Base-by-base conservation (phyloP, 1,140 invertebrate genomes). In the Drosophila albomicans region DNA sequence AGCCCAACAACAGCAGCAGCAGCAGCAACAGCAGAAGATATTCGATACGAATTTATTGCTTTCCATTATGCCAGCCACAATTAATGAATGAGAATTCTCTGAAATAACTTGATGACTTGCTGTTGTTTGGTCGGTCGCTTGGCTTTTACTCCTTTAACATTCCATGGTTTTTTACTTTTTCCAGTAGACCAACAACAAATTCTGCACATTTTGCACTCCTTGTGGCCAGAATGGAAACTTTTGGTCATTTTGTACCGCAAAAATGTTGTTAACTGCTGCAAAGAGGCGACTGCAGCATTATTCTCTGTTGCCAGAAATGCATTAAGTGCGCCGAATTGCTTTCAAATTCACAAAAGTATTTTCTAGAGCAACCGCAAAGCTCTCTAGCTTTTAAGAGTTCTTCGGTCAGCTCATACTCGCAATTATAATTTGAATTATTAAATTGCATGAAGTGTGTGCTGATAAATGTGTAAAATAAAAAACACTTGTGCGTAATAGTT, bases 301-400 rank as follows among this genome's bases (percentile, higher is more conserved):
- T 7, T 46, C n/a, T 32, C 51, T 57, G n/a, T 5, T 13, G 25
- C 46, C 32, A 35, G 38, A 58, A 64, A 70, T 38, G 61, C 62
- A 72, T 74, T 68, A 70, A 74, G 61, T 69, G 62, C 56, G n/a
- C 43, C 71, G 82, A 88, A 87, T 79, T 79, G 79, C 82, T 88
- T 65, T 74, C 76, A 82, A 88, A 88, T 88, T 88, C 76, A 70
- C 61, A 20, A 68, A 82, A 70, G 67, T 63, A 87, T 82, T 58
- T 67, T 43, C 54, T 30, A 38, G 20, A 46, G 13, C 16, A 56
- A 57, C 61, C 51, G 32, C 68, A 65, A 49, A 65, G 51, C 5
- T 38, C 13, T 45, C 32, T 41, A 7, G 1, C 15, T 43, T 41
- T 30, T 58, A 25, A 59, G 13, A 51, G 11, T 77, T 71, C 20